Percentiles rank a stretch among this genome's conserved stretches.
Conservation (phyloP, 2,113 vertebrate species). For the Dryoscopus gambensis region DNA sequence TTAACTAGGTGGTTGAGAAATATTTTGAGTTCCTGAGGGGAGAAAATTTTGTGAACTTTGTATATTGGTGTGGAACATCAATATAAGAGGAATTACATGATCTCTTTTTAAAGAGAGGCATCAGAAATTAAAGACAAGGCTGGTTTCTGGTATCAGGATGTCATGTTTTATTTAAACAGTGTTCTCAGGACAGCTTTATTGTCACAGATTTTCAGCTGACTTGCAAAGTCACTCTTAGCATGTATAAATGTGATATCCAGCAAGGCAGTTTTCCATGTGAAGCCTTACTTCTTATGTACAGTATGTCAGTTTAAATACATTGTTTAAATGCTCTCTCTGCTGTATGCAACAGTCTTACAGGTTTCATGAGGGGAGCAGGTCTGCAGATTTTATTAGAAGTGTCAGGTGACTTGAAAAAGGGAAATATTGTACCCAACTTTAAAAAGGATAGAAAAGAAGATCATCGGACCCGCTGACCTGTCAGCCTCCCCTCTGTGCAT, state of each 20-base stretch:
- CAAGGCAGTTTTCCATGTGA: not conserved
- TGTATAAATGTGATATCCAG: not conserved
- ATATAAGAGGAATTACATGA: not conserved
- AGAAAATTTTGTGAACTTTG: constrained; percentile 33
- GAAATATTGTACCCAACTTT: not conserved
- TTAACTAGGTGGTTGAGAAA: constrained; percentile 53
- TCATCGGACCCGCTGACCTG: not conserved
- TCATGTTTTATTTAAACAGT: not conserved
- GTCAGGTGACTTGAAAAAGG: not conserved
- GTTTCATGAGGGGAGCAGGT: not conserved
- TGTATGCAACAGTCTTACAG: not conserved
- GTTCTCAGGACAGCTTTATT: not conserved
- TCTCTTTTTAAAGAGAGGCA: not conserved
- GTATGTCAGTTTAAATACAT: not conserved
- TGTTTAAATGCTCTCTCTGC: not conserved
- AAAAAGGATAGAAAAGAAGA: not conserved
- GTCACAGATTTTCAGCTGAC: not conserved
- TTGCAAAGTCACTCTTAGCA: not conserved
- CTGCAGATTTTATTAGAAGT: not conserved
- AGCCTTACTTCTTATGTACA: not conserved
- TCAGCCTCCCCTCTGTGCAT: not conserved
- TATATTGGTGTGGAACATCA: not conserved
- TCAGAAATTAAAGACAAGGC: not conserved
- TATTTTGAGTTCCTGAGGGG: not conserved
- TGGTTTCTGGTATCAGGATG: not conserved